Base-by-base conservation (phyloP, 2,113 vertebrate genomes). In the Sitta europaea region DNA sequence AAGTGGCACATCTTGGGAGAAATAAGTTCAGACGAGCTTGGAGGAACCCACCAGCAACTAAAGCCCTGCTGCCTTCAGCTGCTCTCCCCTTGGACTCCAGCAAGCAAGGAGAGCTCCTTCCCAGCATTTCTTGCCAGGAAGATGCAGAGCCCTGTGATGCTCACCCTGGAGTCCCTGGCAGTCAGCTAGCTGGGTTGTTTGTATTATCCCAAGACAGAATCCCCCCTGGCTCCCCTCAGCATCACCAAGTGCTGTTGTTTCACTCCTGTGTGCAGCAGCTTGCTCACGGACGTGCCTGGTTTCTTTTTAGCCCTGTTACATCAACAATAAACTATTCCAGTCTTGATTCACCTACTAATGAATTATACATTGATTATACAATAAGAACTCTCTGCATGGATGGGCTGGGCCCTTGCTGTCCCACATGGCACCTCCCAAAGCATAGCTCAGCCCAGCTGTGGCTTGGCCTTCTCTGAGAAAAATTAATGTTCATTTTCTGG, bases 321-420 rank as follows among this genome's bases (percentile, higher is more conserved):
- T 87, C 74, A 82, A 88, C 83, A 94, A 81, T 55, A 45, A 87
- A 42, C 47, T 50, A 91, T 85, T 92, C 45, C 42, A 88, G 71
- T n/a, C 85, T 87, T 84, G 75, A 85, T 90, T 91, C 77, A 71
- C 91, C 79, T 91, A 51, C 89, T 95, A 74, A 92, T 96, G 90
- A 96, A 95, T 97, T 95, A 97, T 95, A 93, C 86, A 97, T 93
- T 43, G 82, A 78, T 95, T 77, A 75, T 67, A 94, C 94, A 97
- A 75, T 28, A 87, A 94, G 31, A 57, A 68, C 68, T 71, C 63
- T 78, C 66, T 51, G 57, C 20, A 4, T 47, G 0, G 6, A 29
- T 35, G 87, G 40, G 80, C 73, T 45, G 74, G 57, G 62, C 70
- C 85, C 77, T 81, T 13, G 24, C 71, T 85, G n/a, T 96, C 66